Percentiles rank a stretch among this genome's conserved stretches.
Evolutionary conservation across 2,888 invertebrate species (phyloP).

Genomic region (Temnothorax ravouxi): DNA sequence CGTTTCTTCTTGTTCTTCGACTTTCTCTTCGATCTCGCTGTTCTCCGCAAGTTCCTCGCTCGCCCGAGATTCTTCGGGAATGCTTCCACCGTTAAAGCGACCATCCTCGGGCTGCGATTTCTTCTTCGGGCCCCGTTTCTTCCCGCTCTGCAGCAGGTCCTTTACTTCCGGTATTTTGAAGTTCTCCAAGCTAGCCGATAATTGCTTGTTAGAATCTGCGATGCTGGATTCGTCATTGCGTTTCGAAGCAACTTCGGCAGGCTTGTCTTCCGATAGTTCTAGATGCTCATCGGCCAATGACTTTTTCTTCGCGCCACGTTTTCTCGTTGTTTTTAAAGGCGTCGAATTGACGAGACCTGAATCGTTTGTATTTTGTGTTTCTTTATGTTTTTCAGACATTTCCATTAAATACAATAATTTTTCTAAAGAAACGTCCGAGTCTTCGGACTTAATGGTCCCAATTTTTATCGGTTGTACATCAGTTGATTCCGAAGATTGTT

Average conservation of each 20-base stretch:
- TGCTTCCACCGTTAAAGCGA: slow-evolving; percentile 56
- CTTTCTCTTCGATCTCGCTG: slow-evolving; percentile 31
- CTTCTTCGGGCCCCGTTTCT: slow-evolving; percentile 74
- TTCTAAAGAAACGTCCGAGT: not conserved
- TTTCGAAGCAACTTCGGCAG: not conserved
- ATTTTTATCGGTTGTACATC: not conserved
- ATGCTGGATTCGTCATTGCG: not conserved
- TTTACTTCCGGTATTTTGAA: slow-evolving; percentile 79
- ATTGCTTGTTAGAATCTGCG: slow-evolving; percentile 29
- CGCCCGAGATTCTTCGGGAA: slow-evolving; percentile 36
- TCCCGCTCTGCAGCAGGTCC: slow-evolving; percentile 71
- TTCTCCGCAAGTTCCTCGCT: slow-evolving; percentile 17
- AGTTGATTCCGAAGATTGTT: not conserved
- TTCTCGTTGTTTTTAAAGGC: slow-evolving; percentile 64
- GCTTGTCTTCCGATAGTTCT: not conserved
- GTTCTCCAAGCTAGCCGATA: slow-evolving; percentile 62
- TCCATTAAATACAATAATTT: not conserved
- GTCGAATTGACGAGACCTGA: not conserved
- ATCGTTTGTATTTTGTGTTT: not conserved
- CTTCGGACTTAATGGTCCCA: not conserved
- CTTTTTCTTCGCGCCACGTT: slow-evolving; percentile 74
- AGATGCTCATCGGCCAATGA: slow-evolving; percentile 64
- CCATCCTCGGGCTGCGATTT: slow-evolving; percentile 69
- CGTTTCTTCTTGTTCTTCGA: slow-evolving; percentile 31
- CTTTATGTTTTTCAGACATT: not conserved